Conservation (phyloP, 2,113 vertebrate genomes). For the Alectura lathami region DNA sequence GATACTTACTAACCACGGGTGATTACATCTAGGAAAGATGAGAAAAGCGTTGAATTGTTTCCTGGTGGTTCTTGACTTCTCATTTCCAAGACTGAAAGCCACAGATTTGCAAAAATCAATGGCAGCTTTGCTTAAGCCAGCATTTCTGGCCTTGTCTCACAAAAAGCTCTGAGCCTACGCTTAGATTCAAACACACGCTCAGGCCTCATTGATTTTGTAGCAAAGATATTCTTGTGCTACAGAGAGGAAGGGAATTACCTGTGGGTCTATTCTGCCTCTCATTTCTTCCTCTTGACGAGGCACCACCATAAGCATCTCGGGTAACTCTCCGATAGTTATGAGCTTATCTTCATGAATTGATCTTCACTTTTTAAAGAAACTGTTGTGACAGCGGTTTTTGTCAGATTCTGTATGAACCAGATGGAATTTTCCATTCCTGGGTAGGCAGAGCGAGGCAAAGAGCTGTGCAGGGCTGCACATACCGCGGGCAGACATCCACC, state of each 20-base stretch:
- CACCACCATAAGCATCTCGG: neutral
- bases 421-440: constrained; percentile 65
- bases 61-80: neutral
- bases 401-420: constrained; percentile 13
- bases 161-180: neutral
- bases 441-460: constrained; percentile 14
- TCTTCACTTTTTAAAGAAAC: constrained; percentile 12
- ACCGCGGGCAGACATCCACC: neutral
- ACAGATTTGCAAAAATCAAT: neutral
- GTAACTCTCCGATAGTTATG: constrained; percentile 9
- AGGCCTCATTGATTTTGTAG: neutral
- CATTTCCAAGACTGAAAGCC: neutral
- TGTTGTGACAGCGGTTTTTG: constrained; percentile 25
- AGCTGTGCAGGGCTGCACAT: neutral
- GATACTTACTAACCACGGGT: neutral
- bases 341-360: constrained; percentile 27
- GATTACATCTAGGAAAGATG: neutral
- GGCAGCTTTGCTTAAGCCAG: neutral
- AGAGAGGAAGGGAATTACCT: constrained; percentile 20
- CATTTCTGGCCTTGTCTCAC: neutral
- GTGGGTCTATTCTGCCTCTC: neutral
- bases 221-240: neutral
- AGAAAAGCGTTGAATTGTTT: neutral
- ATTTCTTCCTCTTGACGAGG: neutral
- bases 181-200: neutral